Percentiles rank a stretch among this genome's conserved stretches.
phyloP scores from a whole-genome alignment of 2,888 invertebrate genomes.

The Euproctis similis region DNA sequence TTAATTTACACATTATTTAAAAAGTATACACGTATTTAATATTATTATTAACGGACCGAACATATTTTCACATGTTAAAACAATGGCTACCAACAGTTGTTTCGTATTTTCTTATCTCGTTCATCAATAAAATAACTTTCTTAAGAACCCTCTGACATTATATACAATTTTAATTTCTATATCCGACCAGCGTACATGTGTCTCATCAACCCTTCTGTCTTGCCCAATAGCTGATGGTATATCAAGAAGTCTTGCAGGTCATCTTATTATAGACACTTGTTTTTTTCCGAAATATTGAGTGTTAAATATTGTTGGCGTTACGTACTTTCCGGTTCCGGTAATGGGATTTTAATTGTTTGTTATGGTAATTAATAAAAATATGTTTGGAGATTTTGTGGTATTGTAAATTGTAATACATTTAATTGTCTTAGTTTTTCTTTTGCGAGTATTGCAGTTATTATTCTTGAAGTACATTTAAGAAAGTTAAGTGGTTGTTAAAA shows the following conservation, averaged over 20 bases:
- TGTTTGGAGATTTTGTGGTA: too few relatives aligned
- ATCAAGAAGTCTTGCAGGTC: constrained; percentile 10
- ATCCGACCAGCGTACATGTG: constrained; percentile 31
- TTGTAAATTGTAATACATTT: too few relatives aligned
- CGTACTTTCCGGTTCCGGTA: constrained; percentile 41
- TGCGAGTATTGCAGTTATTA: too few relatives aligned
- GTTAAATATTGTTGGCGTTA: constrained; percentile 41
- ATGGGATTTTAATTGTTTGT: constrained; percentile 65
- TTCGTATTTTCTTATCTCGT: constrained; percentile 50
- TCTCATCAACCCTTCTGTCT: constrained; percentile 14
- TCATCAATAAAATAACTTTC: constrained; percentile 65
- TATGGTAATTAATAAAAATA: too few relatives aligned
- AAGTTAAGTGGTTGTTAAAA: too few relatives aligned
- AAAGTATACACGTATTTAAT: constrained; percentile 53
- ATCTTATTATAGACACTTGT: constrained; percentile 17
- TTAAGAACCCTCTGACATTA: constrained; percentile 50
- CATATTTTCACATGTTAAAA: constrained; percentile 66
- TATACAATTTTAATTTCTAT: constrained; percentile 59
- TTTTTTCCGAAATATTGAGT: constrained; percentile 34
- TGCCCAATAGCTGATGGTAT: background rate
- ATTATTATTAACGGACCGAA: constrained; percentile 43
- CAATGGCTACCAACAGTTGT: constrained; percentile 68
- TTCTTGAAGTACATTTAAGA: too few relatives aligned
- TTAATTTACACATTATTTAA: constrained; percentile 61
- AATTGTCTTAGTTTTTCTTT: too few relatives aligned